Percentiles rank a stretch among this genome's conserved stretches.
Conservation (phyloP, 2,113 vertebrate genomes). For the Cyanoramphus novaezelandiae region DNA sequence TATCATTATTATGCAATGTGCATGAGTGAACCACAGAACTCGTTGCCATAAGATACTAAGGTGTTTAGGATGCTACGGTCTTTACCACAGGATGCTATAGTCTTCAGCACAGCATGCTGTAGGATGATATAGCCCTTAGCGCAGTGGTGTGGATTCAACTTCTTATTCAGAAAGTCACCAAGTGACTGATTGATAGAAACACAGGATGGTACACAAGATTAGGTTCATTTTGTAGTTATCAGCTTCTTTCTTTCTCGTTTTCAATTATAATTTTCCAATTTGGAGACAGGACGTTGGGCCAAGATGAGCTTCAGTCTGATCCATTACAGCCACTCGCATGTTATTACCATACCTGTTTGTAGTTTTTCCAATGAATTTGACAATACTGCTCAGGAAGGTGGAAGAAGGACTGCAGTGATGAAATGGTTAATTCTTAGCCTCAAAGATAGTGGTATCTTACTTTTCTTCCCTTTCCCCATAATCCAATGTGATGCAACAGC, state of each 20-base stretch:
- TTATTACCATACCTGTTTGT: neutral
- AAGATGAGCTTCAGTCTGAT: neutral
- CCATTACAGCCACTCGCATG: neutral
- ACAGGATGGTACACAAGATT: neutral
- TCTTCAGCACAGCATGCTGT: neutral
- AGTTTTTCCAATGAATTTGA: neutral
- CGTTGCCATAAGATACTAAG: neutral
- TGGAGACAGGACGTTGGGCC: neutral
- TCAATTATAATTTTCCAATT: neutral
- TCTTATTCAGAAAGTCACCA: neutral
- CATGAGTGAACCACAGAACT: neutral
- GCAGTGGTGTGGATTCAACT: neutral
- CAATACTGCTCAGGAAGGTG: neutral
- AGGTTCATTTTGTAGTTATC: neutral
- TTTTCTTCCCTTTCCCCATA: neutral
- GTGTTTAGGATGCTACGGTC: neutral
- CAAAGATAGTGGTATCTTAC: neutral
- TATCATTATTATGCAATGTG: neutral
- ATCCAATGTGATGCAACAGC: accelerated
- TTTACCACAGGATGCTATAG: neutral
- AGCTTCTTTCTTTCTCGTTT: neutral
- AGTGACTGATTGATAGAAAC: neutral
- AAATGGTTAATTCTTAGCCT: neutral
- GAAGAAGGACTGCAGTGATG: neutral
- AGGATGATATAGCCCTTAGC: neutral